Percentiles rank a stretch among this genome's conserved stretches.
phyloP scores from a whole-genome alignment of 2,797 vertebrate genomes.

The Acrocephalus scirpaceus region DNA sequence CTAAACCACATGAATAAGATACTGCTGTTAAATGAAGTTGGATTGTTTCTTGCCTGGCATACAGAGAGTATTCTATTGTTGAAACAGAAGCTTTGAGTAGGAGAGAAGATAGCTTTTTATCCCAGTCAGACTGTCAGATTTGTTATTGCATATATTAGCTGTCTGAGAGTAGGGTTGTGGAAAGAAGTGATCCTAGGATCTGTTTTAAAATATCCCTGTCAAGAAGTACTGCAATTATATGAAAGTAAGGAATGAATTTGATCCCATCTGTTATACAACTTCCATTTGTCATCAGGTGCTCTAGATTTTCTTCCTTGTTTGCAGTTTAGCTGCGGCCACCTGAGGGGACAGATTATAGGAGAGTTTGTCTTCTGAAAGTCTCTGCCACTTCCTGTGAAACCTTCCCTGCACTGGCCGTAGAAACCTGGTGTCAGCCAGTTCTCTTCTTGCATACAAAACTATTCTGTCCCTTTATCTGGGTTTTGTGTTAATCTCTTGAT shows the following conservation, averaged over 20 bases:
- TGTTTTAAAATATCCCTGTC: not conserved
- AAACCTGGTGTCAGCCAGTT: not conserved
- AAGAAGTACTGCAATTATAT: not conserved
- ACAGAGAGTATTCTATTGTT: not conserved
- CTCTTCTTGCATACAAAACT: not conserved
- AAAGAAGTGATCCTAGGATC: not conserved
- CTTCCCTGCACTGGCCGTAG: not conserved
- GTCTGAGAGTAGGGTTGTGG: not conserved
- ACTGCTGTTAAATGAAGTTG: not conserved
- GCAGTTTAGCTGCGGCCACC: constrained; percentile 13
- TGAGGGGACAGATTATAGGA: not conserved
- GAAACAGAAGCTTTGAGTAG: constrained; percentile 2
- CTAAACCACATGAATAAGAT: not conserved
- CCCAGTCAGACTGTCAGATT: not conserved
- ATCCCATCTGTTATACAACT: not conserved
- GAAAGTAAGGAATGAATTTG: not conserved
- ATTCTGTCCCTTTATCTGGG: not conserved
- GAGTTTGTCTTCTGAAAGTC: not conserved
- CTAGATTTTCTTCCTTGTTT: constrained; percentile 41
- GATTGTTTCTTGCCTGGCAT: not conserved
- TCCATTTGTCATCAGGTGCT: constrained; percentile 29
- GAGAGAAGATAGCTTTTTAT: not conserved
- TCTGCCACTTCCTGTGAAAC: not conserved
- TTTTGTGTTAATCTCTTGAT: not conserved
- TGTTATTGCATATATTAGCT: not conserved